phyloP scores from a whole-genome alignment of 1,140 invertebrate species.

The Hesperophylax magnus region DNA sequence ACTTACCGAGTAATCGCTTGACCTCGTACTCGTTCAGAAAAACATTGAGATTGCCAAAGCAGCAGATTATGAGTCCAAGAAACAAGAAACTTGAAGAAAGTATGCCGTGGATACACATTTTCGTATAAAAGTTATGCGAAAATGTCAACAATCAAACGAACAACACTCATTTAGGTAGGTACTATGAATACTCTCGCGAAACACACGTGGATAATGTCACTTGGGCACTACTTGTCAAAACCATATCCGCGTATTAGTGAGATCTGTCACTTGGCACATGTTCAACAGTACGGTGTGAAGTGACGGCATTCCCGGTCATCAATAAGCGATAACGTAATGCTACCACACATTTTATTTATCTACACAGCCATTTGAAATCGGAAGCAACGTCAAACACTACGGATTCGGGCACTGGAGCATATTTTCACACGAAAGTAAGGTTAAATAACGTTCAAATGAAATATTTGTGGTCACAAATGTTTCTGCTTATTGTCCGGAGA shows the following conservation, averaged over 20 bases:
- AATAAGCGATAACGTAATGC: not conserved
- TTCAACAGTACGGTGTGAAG: not conserved
- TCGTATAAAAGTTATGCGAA: constrained; percentile 36
- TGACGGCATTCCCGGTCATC: not conserved
- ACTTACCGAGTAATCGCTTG: constrained; percentile 66
- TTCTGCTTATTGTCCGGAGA: not conserved
- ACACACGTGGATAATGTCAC: constrained; percentile 46
- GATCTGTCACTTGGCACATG: constrained; percentile 44
- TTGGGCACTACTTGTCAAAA: constrained; percentile 40
- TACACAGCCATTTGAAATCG: constrained; percentile 30
- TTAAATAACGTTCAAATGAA: not conserved
- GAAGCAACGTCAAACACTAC: constrained; percentile 19
- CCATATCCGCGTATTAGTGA: constrained; percentile 31
- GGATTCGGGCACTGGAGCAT: constrained; percentile 9
- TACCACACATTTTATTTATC: constrained; percentile 30
- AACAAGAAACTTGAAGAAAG: constrained; percentile 12
- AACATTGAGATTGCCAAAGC: constrained; percentile 63
- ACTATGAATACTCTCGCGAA: not conserved
- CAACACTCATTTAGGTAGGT: constrained; percentile 27
- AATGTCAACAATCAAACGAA: constrained; percentile 33
- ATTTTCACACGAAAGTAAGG: constrained; percentile 12
- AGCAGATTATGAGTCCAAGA: constrained; percentile 40
- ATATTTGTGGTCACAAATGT: not conserved
- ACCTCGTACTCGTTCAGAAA: constrained; percentile 66
- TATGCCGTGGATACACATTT: constrained; percentile 39